Conservation (phyloP, 2,113 vertebrate species). For the Thalassarche chlororhynchos region DNA sequence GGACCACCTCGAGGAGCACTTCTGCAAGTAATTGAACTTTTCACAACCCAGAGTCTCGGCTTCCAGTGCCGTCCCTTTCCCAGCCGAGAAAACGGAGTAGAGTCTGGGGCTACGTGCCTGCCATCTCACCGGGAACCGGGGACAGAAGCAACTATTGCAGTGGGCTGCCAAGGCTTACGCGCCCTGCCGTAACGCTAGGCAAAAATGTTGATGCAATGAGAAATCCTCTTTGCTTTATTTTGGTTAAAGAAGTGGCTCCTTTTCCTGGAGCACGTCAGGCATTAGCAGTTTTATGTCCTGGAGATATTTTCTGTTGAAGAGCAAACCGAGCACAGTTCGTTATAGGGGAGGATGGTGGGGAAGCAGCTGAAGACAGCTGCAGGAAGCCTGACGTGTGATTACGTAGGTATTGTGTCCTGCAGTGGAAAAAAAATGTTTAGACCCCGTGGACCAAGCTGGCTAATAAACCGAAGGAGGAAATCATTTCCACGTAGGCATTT, state of each 20-base stretch:
- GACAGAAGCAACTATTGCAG: not conserved
- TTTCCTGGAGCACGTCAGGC: not conserved
- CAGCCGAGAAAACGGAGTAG: not conserved
- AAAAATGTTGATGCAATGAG: not conserved
- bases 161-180: not conserved
- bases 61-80: not conserved
- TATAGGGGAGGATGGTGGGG: too few relatives aligned
- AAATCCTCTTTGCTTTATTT: not conserved
- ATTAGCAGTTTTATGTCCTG: not conserved
- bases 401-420: not conserved
- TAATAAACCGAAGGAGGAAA: not conserved
- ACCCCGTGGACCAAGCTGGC: not conserved
- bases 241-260: not conserved
- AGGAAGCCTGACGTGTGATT: rapidly evolving
- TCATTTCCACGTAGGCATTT: not conserved
- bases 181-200: rapidly evolving
- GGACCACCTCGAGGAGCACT: not conserved
- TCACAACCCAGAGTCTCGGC: too few relatives aligned
- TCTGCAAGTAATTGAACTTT: not conserved
- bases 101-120: not conserved
- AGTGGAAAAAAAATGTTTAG: not conserved
- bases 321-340: not conserved
- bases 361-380: not conserved
- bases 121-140: not conserved
- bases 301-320: not conserved